Percentiles rank a stretch among this genome's conserved stretches.
Conservation (phyloP, 2,888 invertebrate species). For the Nesidiocoris tenuis region DNA sequence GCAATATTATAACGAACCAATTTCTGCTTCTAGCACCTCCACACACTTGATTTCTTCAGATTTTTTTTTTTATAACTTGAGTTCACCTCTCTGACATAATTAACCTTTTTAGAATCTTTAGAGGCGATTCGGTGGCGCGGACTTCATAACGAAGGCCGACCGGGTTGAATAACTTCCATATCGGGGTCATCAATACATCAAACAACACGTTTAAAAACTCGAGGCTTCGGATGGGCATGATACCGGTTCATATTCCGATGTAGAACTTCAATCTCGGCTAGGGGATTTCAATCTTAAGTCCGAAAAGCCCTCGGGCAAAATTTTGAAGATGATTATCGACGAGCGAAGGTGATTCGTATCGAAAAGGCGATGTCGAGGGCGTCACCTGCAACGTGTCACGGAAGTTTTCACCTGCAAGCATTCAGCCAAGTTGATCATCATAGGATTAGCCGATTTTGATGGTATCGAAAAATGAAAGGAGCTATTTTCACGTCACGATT, state of each 20-base stretch:
- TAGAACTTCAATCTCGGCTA: background rate
- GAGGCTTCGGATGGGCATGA: background rate
- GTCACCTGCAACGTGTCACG: slow-evolving; percentile 22
- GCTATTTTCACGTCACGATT: background rate
- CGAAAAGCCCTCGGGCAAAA: too few species aligned
- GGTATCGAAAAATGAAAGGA: background rate
- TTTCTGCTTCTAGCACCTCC: too few species aligned
- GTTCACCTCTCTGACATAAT: too few species aligned
- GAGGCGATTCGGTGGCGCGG: too few species aligned
- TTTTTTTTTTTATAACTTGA: too few species aligned
- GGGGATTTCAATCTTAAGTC: too few species aligned
- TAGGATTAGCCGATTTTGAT: background rate
- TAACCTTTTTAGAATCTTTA: too few species aligned
- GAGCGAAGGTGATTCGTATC: slow-evolving; percentile 5
- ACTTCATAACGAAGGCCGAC: too few species aligned
- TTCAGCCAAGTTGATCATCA: background rate
- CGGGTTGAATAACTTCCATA: background rate
- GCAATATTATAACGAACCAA: too few species aligned
- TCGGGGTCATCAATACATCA: background rate
- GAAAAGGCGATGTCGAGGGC: slow-evolving; percentile 13
- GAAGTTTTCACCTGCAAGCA: slow-evolving; percentile 28
- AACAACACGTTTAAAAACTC: background rate
- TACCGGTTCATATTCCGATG: too few species aligned
- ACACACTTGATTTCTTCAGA: too few species aligned
- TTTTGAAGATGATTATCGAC: slow-evolving; percentile 9